phyloP scores from a whole-genome alignment of 2,797 vertebrate species.

The Sebastes kiyomatsui region DNA sequence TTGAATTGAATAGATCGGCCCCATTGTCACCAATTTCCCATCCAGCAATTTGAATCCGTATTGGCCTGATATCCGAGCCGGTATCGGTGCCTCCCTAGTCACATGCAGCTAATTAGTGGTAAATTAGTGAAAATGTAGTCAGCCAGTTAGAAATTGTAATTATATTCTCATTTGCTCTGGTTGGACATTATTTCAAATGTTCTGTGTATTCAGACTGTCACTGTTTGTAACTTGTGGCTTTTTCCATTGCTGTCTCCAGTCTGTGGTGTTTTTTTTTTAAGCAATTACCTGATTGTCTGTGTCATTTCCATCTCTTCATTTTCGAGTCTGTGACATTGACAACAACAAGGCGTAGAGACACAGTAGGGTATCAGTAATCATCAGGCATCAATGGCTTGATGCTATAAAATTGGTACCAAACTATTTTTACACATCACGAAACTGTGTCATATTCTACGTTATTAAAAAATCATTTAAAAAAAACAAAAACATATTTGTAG shows the following conservation, averaged over 20 bases:
- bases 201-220: not conserved
- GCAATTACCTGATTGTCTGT: constrained; percentile 37
- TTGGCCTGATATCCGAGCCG: no score
- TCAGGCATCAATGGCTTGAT: constrained; percentile 19
- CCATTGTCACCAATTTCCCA: no score
- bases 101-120: no score
- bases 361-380: constrained; percentile 25
- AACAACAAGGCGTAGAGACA: not conserved
- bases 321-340: constrained; percentile 24
- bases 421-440: constrained; percentile 23
- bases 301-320: constrained; percentile 33
- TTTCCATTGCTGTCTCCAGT: not conserved
- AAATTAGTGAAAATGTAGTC: constrained; percentile 4
- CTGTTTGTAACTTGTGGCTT: not conserved
- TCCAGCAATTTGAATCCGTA: no score
- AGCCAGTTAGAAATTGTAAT: constrained; percentile 1
- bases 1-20: no score
- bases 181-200: not conserved
- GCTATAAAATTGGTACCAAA: constrained; percentile 1
- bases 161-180: not conserved
- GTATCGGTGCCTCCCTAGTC: not conserved
- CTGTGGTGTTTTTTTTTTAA: not conserved
- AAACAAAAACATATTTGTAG: not conserved
- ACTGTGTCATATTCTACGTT: not conserved
- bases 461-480: not conserved